Percentiles rank a stretch among this genome's conserved stretches.
phyloP scores from a whole-genome alignment of 2,888 invertebrate species.

The Anorthoa munda region DNA sequence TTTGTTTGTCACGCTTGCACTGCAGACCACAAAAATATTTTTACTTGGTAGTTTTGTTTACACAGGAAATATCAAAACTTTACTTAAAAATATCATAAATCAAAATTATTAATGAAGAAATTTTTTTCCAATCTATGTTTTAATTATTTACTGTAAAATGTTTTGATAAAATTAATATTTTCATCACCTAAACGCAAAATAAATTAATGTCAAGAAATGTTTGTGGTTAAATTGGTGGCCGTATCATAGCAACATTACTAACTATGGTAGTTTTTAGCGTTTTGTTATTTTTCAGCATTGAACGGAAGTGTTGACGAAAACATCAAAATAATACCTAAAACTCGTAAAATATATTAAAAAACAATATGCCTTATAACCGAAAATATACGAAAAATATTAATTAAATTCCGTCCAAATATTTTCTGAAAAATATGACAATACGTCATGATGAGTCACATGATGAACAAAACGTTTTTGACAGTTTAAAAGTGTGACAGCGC shows the following conservation, averaged over 20 bases:
- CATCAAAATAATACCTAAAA: too few species aligned
- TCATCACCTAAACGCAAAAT: neutral
- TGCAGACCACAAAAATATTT: conserved; percentile 44
- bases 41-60: conserved; percentile 37
- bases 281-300: conserved; percentile 17
- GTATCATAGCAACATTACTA: conserved; percentile 9
- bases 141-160: neutral
- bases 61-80: neutral
- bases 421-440: neutral
- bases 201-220: neutral
- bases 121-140: neutral
- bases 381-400: neutral
- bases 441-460: neutral
- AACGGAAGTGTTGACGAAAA: too few species aligned
- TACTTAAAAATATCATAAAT: neutral
- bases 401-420: neutral
- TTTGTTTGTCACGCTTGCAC: conserved; percentile 67
- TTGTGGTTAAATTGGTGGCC: neutral
- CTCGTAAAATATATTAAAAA: rapidly evolving
- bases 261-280: conserved; percentile 20
- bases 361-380: rapidly evolving
- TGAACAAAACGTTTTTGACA: conserved; percentile 49
- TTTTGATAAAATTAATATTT: neutral
- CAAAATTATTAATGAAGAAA: rapidly evolving
- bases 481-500: conserved; percentile 36